These are phyloP conservation scores for Delphinus delphis DNA, from an alignment of 2,113 vertebrate genomes.

Conservation along the genomic window DNA sequence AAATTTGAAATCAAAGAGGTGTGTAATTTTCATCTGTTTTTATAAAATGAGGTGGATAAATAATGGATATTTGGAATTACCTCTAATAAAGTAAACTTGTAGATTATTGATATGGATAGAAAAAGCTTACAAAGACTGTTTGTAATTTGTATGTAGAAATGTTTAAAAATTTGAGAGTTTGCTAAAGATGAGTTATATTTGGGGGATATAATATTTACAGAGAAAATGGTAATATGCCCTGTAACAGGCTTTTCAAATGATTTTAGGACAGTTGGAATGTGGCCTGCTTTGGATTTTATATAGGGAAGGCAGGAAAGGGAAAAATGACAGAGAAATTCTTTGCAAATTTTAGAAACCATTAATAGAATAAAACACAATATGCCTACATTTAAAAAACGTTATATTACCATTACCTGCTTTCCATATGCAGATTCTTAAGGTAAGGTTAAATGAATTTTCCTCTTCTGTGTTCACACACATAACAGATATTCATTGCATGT, in stretches of 20 bases:
- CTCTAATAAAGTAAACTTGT: slow-evolving; percentile 13
- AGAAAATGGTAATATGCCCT: background rate
- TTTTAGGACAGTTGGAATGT: background rate
- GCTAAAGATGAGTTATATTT: background rate
- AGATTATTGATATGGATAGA: background rate
- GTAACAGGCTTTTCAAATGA: background rate
- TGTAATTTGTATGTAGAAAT: background rate
- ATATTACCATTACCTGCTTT: background rate
- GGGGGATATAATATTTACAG: background rate
- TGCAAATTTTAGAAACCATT: background rate
- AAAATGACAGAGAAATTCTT: slow-evolving; percentile 15
- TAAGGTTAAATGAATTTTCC: background rate
- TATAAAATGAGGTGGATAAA: background rate
- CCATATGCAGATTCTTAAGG: background rate
- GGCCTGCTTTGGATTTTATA: background rate
- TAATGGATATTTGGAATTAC: slow-evolving; percentile 28
- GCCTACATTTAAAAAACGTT: background rate
- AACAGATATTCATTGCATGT: background rate
- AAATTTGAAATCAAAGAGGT: slow-evolving; percentile 96
- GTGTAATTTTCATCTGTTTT: slow-evolving; percentile 46
- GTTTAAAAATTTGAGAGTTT: slow-evolving; percentile 38
- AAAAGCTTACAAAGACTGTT: background rate
- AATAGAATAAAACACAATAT: background rate
- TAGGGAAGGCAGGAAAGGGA: background rate
- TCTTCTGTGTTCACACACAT: background rate